These are phyloP conservation scores for Galaxias olidus DNA, from an alignment of 2,797 vertebrate species.

Conservation along the genomic window DNA sequence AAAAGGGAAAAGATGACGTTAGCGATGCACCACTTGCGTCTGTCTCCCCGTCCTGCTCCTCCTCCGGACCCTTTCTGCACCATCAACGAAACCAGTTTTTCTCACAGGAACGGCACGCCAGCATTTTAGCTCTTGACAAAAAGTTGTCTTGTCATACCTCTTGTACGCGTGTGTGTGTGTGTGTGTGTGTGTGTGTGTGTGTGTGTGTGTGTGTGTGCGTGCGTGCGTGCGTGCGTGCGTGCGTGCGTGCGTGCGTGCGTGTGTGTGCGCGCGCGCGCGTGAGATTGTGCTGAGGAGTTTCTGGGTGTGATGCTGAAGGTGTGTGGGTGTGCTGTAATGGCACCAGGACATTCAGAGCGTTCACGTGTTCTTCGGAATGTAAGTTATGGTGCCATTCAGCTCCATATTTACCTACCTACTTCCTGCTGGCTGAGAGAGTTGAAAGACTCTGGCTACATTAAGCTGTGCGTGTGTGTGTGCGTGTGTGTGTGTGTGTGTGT, in stretches of 20 bases:
- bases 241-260: conserved; percentile 20
- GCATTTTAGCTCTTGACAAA: conserved; percentile 30
- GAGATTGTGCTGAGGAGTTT: not conserved
- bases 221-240: conserved; percentile 21
- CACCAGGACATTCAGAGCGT: no score
- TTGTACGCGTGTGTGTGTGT: not conserved
- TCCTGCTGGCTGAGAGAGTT: no score
- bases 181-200: conserved; percentile 1
- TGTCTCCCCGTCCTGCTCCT: conserved; percentile 27
- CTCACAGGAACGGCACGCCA: conserved; percentile 69
- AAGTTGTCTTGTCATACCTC: no score
- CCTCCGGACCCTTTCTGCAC: conserved; percentile 54
- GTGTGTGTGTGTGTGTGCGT: not conserved
- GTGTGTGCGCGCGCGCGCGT: conserved; percentile 15
- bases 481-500: conserved; percentile 44
- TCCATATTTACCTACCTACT: no score
- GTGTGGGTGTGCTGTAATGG: not conserved
- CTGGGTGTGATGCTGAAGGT: conserved; percentile 17
- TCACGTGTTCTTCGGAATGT: no score
- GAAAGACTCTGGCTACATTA: no score
- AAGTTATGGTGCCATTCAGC: no score
- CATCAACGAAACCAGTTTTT: conserved; percentile 59
- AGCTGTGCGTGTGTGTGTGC: conserved; percentile 21
- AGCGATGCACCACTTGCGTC: conserved; percentile 60
- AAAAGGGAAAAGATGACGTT: conserved; percentile 29